A percentile compares a stretch with the other conserved stretches of the same genome.
These are phyloP conservation scores for Chaetodon auriga DNA, from an alignment of 2,113 vertebrate genomes.

Conservation along the genomic window DNA sequence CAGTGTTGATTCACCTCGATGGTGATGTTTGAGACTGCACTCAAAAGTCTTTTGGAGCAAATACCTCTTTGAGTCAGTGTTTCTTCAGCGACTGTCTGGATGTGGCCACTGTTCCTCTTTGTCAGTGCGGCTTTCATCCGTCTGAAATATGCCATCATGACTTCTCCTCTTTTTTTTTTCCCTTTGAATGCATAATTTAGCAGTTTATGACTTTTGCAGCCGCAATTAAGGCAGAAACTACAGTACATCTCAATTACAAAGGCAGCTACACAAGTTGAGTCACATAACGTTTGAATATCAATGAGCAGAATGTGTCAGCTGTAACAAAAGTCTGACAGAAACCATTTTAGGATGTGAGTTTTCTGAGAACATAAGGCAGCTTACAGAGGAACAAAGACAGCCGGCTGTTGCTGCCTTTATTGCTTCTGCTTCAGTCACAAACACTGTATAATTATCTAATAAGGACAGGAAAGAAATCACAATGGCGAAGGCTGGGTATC, in stretches of 20 bases:
- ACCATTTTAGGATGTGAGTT: slow-evolving; percentile 20
- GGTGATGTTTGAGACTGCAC: slow-evolving; percentile 7
- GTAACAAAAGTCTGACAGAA: slow-evolving; percentile 68
- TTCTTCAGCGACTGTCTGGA: background rate
- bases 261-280: slow-evolving; percentile 66
- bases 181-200: slow-evolving; percentile 20
- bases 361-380: slow-evolving; percentile 38
- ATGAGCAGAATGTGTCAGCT: slow-evolving; percentile 64
- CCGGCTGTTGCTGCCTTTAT: slow-evolving; percentile 31
- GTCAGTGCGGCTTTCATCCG: slow-evolving; percentile 9
- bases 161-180: slow-evolving; percentile 5
- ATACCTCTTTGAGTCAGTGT: background rate
- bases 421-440: slow-evolving; percentile 25
- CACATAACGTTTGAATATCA: slow-evolving; percentile 58
- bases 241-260: slow-evolving; percentile 65
- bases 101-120: slow-evolving; percentile 9
- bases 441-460: slow-evolving; percentile 30
- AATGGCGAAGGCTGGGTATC: background rate
- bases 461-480: slow-evolving; percentile 7
- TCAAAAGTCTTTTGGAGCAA: background rate
- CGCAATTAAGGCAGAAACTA: slow-evolving; percentile 35
- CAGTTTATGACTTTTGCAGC: slow-evolving; percentile 31
- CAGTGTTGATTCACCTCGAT: slow-evolving; percentile 27
- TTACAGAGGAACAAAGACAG: slow-evolving; percentile 60
- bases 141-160: background rate